phyloP scores from a whole-genome alignment of 2,888 invertebrate genomes.

The Meteorus cinctellus region DNA sequence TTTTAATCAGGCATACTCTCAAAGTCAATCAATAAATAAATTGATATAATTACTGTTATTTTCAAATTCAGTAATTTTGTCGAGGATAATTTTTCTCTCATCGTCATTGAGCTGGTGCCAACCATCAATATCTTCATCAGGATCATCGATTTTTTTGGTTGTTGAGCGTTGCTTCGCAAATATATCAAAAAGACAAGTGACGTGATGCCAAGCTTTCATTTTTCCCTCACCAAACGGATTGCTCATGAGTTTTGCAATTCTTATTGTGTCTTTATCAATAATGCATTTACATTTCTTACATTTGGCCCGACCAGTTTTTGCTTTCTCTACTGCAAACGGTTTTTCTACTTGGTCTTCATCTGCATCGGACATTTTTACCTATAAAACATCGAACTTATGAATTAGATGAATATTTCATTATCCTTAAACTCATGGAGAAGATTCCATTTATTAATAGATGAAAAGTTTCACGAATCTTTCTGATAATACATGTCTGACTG shows the following conservation, averaged over 20 bases:
- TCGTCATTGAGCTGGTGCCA: slow-evolving; percentile 81
- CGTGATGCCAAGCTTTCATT: slow-evolving; percentile 91
- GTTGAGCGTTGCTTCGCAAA: slow-evolving; percentile 86
- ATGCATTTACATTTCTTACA: slow-evolving; percentile 92
- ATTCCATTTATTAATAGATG: not conserved
- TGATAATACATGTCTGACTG: slow-evolving; percentile 1
- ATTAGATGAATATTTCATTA: not conserved
- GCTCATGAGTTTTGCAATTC: slow-evolving; percentile 85
- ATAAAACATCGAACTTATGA: not conserved
- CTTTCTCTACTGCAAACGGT: slow-evolving; percentile 84
- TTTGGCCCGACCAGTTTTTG: slow-evolving; percentile 85
- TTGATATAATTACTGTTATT: slow-evolving; percentile 64
- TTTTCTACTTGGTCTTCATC: slow-evolving; percentile 72
- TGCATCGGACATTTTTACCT: slow-evolving; percentile 55
- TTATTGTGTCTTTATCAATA: slow-evolving; percentile 81
- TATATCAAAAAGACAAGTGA: slow-evolving; percentile 86
- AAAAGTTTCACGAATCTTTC: not conserved
- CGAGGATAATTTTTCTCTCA: slow-evolving; percentile 80
- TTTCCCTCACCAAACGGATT: slow-evolving; percentile 85
- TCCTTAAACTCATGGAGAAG: not conserved
- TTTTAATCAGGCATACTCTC: not conserved
- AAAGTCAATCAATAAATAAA: not conserved
- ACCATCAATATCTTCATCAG: slow-evolving; percentile 85
- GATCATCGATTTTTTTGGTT: slow-evolving; percentile 86
- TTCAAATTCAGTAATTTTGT: slow-evolving; percentile 79